A percentile compares a stretch with the other conserved stretches of the same genome.
These are phyloP conservation scores for Penaeus indicus DNA, from an alignment of 1,140 invertebrate genomes.

Conservation along the genomic window DNA sequence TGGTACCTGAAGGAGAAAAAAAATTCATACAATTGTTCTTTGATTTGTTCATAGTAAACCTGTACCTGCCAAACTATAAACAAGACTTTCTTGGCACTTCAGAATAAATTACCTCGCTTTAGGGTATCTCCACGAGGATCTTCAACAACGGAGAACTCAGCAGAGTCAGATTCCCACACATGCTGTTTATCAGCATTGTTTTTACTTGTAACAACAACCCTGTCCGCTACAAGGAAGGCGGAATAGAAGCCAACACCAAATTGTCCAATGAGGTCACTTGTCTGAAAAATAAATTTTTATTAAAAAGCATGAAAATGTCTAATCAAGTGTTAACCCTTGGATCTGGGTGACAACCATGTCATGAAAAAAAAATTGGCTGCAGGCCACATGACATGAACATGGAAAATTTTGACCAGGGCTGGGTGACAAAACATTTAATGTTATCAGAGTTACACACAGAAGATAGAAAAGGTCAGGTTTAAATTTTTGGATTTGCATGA, in stretches of 20 bases:
- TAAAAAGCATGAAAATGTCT: no score
- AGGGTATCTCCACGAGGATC: constrained; percentile 95
- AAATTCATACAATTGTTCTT: not conserved
- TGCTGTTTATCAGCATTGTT: constrained; percentile 96
- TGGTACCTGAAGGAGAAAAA: constrained; percentile 71
- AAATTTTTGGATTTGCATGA: no score
- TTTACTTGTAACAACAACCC: constrained; percentile 94
- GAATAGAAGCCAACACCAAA: constrained; percentile 99
- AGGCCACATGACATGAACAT: no score
- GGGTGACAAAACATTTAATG: no score
- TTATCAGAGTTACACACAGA: no score
- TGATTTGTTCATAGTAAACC: not conserved
- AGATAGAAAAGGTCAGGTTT: no score
- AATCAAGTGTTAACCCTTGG: no score
- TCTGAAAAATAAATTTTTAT: constrained; percentile 73
- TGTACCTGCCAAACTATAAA: not conserved
- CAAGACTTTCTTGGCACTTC: no score
- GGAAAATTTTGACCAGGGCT: no score
- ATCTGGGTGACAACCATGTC: no score
- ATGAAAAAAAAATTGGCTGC: no score
- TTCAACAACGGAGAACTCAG: constrained; percentile 87
- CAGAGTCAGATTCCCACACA: constrained; percentile 98
- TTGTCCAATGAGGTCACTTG: constrained; percentile 92
- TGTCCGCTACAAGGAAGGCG: constrained; percentile 91
- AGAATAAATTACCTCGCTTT: constrained; percentile 79